Evolutionary conservation across 2,797 vertebrate genomes (phyloP), one percentile per base, ranked within the genome.

Genomic region (Pempheris klunzingeri): DNA sequence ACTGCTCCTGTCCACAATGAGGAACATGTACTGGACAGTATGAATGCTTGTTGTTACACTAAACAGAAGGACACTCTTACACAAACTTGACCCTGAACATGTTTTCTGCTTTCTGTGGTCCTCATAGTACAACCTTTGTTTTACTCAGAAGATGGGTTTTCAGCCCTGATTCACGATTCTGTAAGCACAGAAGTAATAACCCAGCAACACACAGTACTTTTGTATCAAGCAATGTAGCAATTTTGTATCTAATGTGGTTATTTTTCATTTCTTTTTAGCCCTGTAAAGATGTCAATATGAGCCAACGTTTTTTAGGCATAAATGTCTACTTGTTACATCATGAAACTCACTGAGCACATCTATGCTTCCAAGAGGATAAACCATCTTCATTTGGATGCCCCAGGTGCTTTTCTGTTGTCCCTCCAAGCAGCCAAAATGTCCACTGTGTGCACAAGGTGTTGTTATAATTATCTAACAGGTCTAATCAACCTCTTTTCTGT

Each of bases 201-300:
- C 10, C 44, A 43, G 30, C 32, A 63, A 30, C 32, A 64, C 14
- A 26, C 30, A 39, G 12, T 36, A 17, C 7, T 55, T 39, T 49
- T 70, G 63, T 43, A 66, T 44, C 28, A 30, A 54, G 69, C 74
- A 64, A 60, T 65, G 26, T 20, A 41, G 46, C 43, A 20, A 39
- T 50, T 13, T 54, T 72, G 32, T 41, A 57, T 52, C 54, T 2
- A 58, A 69, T 46, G 28, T 41, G 47, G 70, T 59, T 18, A 63
- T 53, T 13, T 67, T 52, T 46, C 20, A 71, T 71, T 86, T 74
- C 15, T 64, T 36, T 53, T 7, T 3, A 26, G 20, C 46, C 44
- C 30, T 32, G 54, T 58, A 63, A n/a, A 18, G 12, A 59, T 38
- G 24, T 55, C 47, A 65, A 28, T 30, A 22, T 26, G 44, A 46